Evolutionary conservation across 2,113 vertebrate genomes (phyloP), one percentile per base, ranked within the genome.

Genomic region (Syngnathus floridae): DNA sequence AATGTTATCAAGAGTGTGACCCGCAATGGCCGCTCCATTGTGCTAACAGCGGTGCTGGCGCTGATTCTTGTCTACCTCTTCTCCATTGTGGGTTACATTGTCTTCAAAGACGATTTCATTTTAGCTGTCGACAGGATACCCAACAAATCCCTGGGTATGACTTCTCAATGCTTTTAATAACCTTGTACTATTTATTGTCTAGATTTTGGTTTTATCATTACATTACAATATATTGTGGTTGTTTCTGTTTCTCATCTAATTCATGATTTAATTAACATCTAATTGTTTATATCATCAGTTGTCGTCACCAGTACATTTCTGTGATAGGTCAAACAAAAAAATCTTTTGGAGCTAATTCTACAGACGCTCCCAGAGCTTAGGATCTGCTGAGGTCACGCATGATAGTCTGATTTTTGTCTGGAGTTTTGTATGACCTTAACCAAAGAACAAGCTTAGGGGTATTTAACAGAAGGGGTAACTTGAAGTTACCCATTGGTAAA

Each of bases 1-100:
- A 99, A 99, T 1, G 97, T 99, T 63, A 99, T 99, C 67, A 99
- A 99, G 84, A 99, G 97, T 1, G 97, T 99, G 62, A 99, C 97
- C 1, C 95, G 96, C 70, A 99, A 99, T 0, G 97, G 97, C 17
- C 94, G 96, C 40, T 99, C 97, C 73, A 99, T 99, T 83, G 94
- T 99, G 74, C 85, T 99, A 70, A 99, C 97, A 0, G 97, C 96
- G 0, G 97, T 99, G 16, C 90, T 99, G 43, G 96, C 97, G 1
- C 92, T 99, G 56, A 99, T 99, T 88, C 91, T 99, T 38, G 97
- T 99, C 86, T 99, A 99, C 90, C 93, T 99, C 71, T 99, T 99
- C 90, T 99, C 97, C 56, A 99, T 99, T 9, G 96, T 99, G 79
- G 97, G 97, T 11, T 99, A 98, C 76, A 94, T 99, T 61, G 95